Percentiles rank a stretch among this genome's conserved stretches.
phyloP scores from a whole-genome alignment of 1,140 invertebrate genomes.

The Liolophura sinensis region DNA sequence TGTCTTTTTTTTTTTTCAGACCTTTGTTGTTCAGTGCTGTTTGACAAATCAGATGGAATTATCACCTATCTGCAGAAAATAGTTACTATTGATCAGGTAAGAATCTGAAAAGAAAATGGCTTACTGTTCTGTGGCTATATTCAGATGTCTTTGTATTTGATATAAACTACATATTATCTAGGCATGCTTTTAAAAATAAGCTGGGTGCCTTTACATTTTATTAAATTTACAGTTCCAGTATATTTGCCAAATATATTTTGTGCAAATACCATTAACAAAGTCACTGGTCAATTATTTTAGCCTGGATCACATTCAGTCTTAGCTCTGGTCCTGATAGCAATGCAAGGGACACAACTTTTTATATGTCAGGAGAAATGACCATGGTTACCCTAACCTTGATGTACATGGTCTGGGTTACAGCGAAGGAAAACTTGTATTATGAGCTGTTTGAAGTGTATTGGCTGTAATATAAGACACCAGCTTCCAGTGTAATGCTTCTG shows the following conservation, averaged over 20 bases:
- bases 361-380: no score
- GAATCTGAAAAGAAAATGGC: not conserved
- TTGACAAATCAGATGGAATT: constrained; percentile 48
- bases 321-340: not conserved
- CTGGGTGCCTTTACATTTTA: constrained; percentile 5
- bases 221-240: constrained; percentile 3
- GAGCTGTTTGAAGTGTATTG: no score
- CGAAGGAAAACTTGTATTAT: no score
- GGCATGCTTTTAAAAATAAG: constrained; percentile 7
- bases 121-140: not conserved
- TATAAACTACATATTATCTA: constrained; percentile 1
- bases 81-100: constrained; percentile 45
- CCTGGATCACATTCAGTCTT: not conserved
- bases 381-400: not conserved
- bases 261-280: not conserved
- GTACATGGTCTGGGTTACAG: not conserved
- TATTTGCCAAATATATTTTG: not conserved
- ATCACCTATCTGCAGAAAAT: constrained; percentile 42
- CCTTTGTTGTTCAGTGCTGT: constrained; percentile 46
- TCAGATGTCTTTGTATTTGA: constrained; percentile 4
- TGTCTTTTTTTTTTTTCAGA: constrained; percentile 31
- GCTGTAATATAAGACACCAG: not conserved
- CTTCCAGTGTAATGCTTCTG: not conserved
- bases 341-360: no score
- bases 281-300: no score